Percentiles rank a stretch among this genome's conserved stretches.
These are phyloP conservation scores for Cettia cetti DNA, from an alignment of 2,113 vertebrate species.

Conservation along the genomic window DNA sequence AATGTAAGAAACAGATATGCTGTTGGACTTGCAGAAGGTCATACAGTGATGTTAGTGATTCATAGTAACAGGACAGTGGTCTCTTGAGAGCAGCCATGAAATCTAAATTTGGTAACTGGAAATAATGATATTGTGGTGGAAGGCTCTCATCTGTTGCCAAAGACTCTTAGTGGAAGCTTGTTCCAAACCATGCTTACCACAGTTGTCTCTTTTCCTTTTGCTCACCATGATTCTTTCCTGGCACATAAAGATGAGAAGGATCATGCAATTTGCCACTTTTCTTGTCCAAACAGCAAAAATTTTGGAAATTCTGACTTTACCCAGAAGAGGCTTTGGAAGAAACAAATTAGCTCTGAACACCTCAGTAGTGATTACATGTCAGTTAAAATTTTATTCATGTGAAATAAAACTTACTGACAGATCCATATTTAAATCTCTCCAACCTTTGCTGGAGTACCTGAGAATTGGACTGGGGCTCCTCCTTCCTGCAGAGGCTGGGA, in stretches of 20 bases:
- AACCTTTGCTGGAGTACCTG: background rate
- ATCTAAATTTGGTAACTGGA: conserved; percentile 49
- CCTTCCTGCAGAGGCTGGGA: background rate
- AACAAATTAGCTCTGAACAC: conserved; percentile 6
- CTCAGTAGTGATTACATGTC: background rate
- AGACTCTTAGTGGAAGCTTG: background rate
- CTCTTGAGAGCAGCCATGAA: conserved; percentile 12
- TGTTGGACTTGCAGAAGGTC: conserved; percentile 13
- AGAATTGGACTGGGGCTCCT: background rate
- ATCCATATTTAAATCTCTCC: background rate
- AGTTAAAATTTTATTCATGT: conserved; percentile 5
- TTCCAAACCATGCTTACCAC: conserved; percentile 54
- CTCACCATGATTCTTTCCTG: conserved; percentile 11
- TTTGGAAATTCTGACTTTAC: conserved; percentile 29
- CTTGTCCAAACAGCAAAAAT: conserved; percentile 5
- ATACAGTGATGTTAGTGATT: conserved; percentile 10
- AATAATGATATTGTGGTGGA: conserved; percentile 55
- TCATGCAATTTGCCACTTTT: conserved; percentile 6
- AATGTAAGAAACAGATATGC: background rate
- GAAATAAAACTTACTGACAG: background rate
- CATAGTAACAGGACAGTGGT: conserved; percentile 6
- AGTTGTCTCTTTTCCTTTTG: conserved; percentile 44
- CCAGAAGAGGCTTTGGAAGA: background rate
- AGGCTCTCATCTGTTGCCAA: conserved; percentile 53
- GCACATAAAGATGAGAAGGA: background rate